A percentile compares a stretch with the other conserved stretches of the same genome.
Conservation (phyloP, 2,888 invertebrate species). For the Tricholauxania praeusta region DNA sequence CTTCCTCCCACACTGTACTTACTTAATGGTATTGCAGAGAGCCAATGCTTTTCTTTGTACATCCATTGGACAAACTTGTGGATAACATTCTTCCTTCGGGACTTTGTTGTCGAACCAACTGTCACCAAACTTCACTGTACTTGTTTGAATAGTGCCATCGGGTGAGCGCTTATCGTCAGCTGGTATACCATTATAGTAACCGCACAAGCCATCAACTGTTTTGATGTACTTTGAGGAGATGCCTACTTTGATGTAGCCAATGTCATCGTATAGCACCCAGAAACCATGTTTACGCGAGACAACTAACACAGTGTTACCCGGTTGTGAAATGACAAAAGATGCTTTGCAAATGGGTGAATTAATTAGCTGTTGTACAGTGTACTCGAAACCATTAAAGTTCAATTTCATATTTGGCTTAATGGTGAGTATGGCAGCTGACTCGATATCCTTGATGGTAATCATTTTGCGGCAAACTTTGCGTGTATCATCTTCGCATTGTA, state of each 20-base stretch:
- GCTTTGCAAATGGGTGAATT: conserved; percentile 64
- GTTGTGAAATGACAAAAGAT: conserved; percentile 75
- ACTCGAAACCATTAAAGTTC: conserved; percentile 76
- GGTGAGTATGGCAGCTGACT: conserved; percentile 69
- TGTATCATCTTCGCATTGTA: conserved; percentile 60
- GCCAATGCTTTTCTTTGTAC: conserved; percentile 76
- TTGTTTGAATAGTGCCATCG: conserved; percentile 73
- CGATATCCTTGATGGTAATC: conserved; percentile 73
- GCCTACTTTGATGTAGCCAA: conserved; percentile 79
- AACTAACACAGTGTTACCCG: conserved; percentile 79
- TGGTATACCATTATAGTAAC: conserved; percentile 77
- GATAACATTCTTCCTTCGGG: conserved; percentile 70
- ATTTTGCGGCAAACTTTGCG: conserved; percentile 73
- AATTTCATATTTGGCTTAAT: conserved; percentile 74
- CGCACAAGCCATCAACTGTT: conserved; percentile 84
- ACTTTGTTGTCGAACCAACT: conserved; percentile 75
- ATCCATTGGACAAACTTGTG: conserved; percentile 73
- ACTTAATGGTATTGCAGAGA: conserved; percentile 75
- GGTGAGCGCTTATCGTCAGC: conserved; percentile 80
- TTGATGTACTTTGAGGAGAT: conserved; percentile 74
- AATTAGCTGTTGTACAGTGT: conserved; percentile 63
- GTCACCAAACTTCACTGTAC: conserved; percentile 79
- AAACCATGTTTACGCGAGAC: conserved; percentile 79
- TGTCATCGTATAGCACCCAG: conserved; percentile 78
- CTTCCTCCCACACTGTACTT: conserved; percentile 46